Evolutionary conservation across 2,113 vertebrate species (phyloP).

Genomic region (Tragelaphus imberbis): DNA sequence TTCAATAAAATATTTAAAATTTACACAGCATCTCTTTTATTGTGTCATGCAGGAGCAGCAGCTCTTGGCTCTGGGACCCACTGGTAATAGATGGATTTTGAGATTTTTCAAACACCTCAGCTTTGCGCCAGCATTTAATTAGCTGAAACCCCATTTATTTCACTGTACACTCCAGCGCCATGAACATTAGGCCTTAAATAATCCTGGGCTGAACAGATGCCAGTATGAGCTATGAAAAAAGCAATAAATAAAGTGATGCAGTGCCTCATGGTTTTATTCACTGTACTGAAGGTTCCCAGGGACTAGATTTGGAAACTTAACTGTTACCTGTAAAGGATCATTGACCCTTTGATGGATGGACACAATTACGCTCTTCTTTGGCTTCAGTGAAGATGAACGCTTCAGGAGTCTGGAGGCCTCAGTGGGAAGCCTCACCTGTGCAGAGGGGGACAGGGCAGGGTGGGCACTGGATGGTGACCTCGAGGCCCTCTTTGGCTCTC

Average conservation of each 20-base stretch:
- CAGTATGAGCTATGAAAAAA: slow-evolving; percentile 20
- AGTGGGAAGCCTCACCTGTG: not conserved
- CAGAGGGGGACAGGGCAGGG: not conserved
- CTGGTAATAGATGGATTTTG: slow-evolving; percentile 48
- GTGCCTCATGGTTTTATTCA: slow-evolving; percentile 17
- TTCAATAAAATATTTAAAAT: slow-evolving; percentile 65
- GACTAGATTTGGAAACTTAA: slow-evolving; percentile 15
- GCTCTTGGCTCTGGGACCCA: slow-evolving; percentile 14
- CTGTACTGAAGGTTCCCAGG: not conserved
- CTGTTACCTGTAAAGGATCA: not conserved
- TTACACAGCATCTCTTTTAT: slow-evolving; percentile 51
- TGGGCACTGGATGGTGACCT: not conserved
- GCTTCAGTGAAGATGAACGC: not conserved
- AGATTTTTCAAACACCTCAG: slow-evolving; percentile 30
- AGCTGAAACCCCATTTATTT: slow-evolving; percentile 35
- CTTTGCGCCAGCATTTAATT: not conserved
- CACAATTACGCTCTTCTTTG: rapidly evolving
- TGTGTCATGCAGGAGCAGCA: not conserved
- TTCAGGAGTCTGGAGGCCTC: not conserved
- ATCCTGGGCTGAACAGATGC: slow-evolving; percentile 46
- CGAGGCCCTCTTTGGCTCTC: not conserved
- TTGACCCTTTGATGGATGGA: not conserved
- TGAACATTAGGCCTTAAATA: slow-evolving; percentile 39
- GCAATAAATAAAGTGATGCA: slow-evolving; percentile 32
- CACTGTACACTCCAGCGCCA: not conserved